phyloP scores from a whole-genome alignment of 2,888 invertebrate species.

The Eretmocerus hayati region DNA sequence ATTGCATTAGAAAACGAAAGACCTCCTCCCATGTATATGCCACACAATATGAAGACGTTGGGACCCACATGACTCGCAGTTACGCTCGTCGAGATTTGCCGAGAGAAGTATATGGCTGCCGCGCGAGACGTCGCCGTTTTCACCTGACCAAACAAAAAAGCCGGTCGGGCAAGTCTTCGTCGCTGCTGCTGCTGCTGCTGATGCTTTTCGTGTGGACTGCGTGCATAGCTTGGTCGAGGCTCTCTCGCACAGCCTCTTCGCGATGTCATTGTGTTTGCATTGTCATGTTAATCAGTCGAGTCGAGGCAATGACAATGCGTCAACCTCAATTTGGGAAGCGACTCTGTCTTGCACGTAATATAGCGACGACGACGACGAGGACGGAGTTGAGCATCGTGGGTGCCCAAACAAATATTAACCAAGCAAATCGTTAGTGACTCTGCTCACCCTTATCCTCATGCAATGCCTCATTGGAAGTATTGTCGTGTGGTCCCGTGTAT shows the following conservation, averaged over 20 bases:
- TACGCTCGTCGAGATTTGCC: no score
- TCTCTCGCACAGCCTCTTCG: slow-evolving; percentile 40
- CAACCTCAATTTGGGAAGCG: slow-evolving; percentile 46
- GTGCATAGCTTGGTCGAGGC: no score
- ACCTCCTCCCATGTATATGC: slow-evolving; percentile 16
- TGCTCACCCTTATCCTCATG: slow-evolving; percentile 14
- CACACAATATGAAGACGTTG: no score
- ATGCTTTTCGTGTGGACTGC: no score
- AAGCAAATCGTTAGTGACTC: slow-evolving; percentile 44
- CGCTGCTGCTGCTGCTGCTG: slow-evolving; percentile 14
- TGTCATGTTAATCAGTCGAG: slow-evolving; percentile 44
- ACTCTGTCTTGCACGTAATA: no score
- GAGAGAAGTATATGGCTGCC: slow-evolving; percentile 26
- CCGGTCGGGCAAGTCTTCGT: slow-evolving; percentile 25
- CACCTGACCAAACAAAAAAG: slow-evolving; percentile 44
- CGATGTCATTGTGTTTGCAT: slow-evolving; percentile 47
- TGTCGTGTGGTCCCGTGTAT: no score
- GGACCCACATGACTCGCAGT: no score
- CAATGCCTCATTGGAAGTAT: no score
- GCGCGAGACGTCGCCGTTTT: slow-evolving; percentile 33
- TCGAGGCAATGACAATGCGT: slow-evolving; percentile 40
- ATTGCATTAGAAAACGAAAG: slow-evolving; percentile 41
- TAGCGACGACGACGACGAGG: slow-evolving; percentile 35
- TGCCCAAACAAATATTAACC: slow-evolving; percentile 44
- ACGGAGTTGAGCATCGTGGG: no score